These are phyloP conservation scores for Gambelia wislizenii DNA, from an alignment of 2,797 vertebrate genomes.

Conservation along the genomic window DNA sequence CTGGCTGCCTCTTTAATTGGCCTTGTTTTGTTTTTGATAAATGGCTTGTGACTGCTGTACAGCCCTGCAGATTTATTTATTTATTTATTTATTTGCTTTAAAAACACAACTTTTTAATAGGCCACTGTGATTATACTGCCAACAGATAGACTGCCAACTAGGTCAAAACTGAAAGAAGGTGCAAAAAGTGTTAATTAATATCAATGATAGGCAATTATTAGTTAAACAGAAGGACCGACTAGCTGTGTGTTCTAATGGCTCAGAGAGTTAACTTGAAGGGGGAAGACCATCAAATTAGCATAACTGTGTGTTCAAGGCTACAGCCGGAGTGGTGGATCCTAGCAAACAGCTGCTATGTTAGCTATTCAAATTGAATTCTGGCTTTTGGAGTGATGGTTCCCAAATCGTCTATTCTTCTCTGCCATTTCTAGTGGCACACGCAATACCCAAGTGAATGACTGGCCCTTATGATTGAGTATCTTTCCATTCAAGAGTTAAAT, in stretches of 20 bases:
- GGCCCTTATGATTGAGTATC: slow-evolving; percentile 86
- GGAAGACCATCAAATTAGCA: slow-evolving; percentile 96
- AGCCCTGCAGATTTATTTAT: slow-evolving; percentile 63
- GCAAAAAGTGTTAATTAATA: slow-evolving; percentile 99
- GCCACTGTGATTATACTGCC: slow-evolving; percentile 97
- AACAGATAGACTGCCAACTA: slow-evolving; percentile 96
- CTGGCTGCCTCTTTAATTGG: slow-evolving; percentile 97
- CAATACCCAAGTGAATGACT: slow-evolving; percentile 87
- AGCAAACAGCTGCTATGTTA: slow-evolving; percentile 99
- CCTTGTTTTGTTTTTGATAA: slow-evolving; percentile 99
- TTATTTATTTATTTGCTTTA: slow-evolving; percentile 78
- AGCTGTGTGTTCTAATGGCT: slow-evolving; percentile 97
- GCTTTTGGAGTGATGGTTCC: slow-evolving; percentile 90
- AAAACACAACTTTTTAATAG: slow-evolving; percentile 89
- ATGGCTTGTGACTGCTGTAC: slow-evolving; percentile 91
- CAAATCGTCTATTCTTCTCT: slow-evolving; percentile 96
- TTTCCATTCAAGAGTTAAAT: slow-evolving; percentile 78
- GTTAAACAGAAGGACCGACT: slow-evolving; percentile 99
- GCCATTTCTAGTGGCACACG: slow-evolving; percentile 92
- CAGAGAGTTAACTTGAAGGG: slow-evolving; percentile 92
- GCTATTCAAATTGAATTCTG: slow-evolving; percentile 98
- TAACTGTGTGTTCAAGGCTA: slow-evolving; percentile 91
- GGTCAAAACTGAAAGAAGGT: slow-evolving; percentile 95
- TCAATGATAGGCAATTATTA: slow-evolving; percentile 99
- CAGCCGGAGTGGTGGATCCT: slow-evolving; percentile 90